Evolutionary conservation across 2,113 vertebrate species (phyloP).

Genomic region (Geococcyx californianus): DNA sequence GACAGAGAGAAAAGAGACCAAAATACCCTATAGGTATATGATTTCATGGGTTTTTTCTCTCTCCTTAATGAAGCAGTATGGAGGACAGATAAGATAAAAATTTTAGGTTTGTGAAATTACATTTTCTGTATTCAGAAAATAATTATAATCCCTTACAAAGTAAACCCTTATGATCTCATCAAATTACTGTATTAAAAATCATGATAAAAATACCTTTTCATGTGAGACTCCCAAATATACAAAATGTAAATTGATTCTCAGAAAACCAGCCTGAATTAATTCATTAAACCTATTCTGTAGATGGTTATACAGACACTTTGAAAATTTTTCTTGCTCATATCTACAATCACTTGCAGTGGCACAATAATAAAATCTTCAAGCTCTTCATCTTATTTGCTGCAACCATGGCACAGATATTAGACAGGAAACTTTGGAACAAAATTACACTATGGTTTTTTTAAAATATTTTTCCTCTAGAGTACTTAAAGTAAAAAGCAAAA

Average conservation of each 20-base stretch:
- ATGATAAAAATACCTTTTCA: background rate
- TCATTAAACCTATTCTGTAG: background rate
- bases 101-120: background rate
- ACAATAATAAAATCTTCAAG: background rate
- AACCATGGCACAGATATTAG: background rate
- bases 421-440: background rate
- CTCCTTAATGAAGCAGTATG: background rate
- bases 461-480: background rate
- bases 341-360: background rate
- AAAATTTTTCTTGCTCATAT: background rate
- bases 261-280: background rate
- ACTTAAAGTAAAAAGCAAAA: background rate
- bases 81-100: background rate
- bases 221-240: background rate
- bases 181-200: constrained; percentile 1
- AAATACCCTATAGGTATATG: background rate
- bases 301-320: background rate
- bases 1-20: background rate
- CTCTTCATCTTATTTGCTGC: background rate
- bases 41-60: background rate
- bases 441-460: background rate
- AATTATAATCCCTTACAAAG: background rate
- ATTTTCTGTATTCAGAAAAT: background rate
- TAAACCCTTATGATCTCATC: background rate
- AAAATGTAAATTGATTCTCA: constrained; percentile 5